Base-by-base conservation (phyloP, 2,797 vertebrate genomes). In the Oreochromis mossambicus region DNA sequence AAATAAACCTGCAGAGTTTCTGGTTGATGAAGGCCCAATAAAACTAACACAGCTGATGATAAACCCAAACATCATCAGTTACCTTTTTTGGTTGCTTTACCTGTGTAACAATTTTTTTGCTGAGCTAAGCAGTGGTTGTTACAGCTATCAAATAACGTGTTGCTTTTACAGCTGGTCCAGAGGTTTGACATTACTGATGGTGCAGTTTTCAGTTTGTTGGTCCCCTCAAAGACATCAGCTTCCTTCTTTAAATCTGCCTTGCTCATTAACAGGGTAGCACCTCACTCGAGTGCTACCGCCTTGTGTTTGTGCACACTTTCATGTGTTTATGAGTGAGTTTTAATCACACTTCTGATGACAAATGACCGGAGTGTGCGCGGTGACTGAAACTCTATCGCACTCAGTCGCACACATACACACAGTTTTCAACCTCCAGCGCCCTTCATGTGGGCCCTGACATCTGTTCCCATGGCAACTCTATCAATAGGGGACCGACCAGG, bases 391-490 rank as follows among this genome's bases (percentile, higher is more conserved):
- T 73, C 41, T 73, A 43, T 70, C 14, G 36, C 56, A 38, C 50
- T 83, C 50, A 34, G 32, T 26, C 14, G 12, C 50, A 84, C 83
- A 70, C 63, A 41, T 78, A 70, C 51, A 26, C 50, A 88, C 63
- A 78, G 48, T 85, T 81, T 94, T 87, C 91, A 92, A 94, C 89
- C 89, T 91, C 83, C 68, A 87, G 51, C 54, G 55, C 87, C 91
- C 94, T 94, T 95, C 93, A 92, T 92, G 83, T 90, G 79, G 85
- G 83, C 77, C 86, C 86, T 87, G 80, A 92, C 87, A 92, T 86
- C 83, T 85, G 96, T 97, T 96, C 86, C 96, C 94, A 96, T 96
- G 94, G 93, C 88, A 96, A 97, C 96, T 54, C 54, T 91, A 93
- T 94, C 93, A 92, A 94, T 88, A 91, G 88, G 88, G 79, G 86